phyloP scores from a whole-genome alignment of 2,888 invertebrate species.

The Azorinus chamasolen region DNA sequence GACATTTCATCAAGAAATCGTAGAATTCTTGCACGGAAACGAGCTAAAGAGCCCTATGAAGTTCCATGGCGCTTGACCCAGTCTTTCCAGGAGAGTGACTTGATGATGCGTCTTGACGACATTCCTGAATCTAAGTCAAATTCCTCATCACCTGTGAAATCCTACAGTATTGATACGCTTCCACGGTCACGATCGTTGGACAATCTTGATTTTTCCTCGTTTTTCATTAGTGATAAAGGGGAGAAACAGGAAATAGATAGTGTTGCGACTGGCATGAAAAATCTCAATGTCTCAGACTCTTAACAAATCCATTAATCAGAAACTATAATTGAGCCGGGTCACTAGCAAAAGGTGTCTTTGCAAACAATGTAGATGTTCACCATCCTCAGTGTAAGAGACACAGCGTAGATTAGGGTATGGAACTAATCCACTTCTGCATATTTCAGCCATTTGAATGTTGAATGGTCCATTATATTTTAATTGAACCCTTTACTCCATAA shows the following conservation, averaged over 20 bases:
- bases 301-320: slow-evolving; percentile 19
- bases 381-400: no score
- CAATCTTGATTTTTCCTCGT: slow-evolving; percentile 79
- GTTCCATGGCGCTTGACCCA: slow-evolving; percentile 79
- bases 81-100: slow-evolving; percentile 74
- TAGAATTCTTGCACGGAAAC: slow-evolving; percentile 61
- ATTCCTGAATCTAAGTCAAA: slow-evolving; percentile 74
- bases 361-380: no score
- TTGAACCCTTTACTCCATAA: no score
- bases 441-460: no score
- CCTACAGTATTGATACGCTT: slow-evolving; percentile 58
- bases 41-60: slow-evolving; percentile 78
- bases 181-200: slow-evolving; percentile 81
- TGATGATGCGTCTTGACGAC: slow-evolving; percentile 57
- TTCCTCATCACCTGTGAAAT: slow-evolving; percentile 74
- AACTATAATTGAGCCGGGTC: no score
- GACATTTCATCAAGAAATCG: slow-evolving; percentile 54
- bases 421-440: no score
- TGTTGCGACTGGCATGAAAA: slow-evolving; percentile 77
- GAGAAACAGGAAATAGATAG: slow-evolving; percentile 78
- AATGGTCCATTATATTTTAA: no score
- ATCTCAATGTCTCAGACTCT: slow-evolving; percentile 76
- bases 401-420: no score
- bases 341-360: no score
- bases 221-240: slow-evolving; percentile 64